Evolutionary conservation across 2,797 vertebrate species (phyloP).

Genomic region (Acanthurus tractus): DNA sequence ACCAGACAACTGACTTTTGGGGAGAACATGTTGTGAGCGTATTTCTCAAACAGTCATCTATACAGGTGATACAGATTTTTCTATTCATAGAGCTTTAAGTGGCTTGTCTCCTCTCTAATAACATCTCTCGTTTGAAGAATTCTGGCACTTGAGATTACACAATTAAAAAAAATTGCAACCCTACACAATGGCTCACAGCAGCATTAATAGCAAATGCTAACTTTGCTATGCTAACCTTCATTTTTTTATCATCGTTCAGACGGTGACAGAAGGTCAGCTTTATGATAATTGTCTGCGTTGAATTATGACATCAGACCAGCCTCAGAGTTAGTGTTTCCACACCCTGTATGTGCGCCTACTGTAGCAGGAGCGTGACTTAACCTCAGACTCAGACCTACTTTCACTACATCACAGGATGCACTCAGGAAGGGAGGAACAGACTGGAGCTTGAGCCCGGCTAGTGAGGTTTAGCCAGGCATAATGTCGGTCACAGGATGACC

Average conservation of each 20-base stretch:
- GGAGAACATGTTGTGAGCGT: no score
- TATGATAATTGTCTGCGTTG: neutral
- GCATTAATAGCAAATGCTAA: neutral
- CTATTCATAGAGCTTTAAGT: no score
- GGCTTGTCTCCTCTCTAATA: no score
- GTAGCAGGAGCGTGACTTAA: conserved; percentile 32
- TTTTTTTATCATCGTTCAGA: neutral
- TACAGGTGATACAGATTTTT: no score
- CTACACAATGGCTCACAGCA: no score
- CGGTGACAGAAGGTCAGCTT: conserved; percentile 9
- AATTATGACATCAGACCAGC: conserved; percentile 38
- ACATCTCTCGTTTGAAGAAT: no score
- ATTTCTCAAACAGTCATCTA: no score
- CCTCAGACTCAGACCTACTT: conserved; percentile 67
- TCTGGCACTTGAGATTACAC: no score
- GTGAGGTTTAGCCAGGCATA: conserved; percentile 42
- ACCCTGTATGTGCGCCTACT: conserved; percentile 25
- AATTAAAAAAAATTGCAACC: no score
- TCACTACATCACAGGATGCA: conserved; percentile 66
- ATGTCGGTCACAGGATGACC: conserved; percentile 73
- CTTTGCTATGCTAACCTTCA: neutral
- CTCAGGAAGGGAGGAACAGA: conserved; percentile 68
- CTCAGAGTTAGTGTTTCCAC: conserved; percentile 38
- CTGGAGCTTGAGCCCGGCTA: conserved; percentile 46
- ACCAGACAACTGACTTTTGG: no score